Evolutionary conservation across 2,113 vertebrate species (phyloP).

Genomic region (Daphoenositta chrysoptera): DNA sequence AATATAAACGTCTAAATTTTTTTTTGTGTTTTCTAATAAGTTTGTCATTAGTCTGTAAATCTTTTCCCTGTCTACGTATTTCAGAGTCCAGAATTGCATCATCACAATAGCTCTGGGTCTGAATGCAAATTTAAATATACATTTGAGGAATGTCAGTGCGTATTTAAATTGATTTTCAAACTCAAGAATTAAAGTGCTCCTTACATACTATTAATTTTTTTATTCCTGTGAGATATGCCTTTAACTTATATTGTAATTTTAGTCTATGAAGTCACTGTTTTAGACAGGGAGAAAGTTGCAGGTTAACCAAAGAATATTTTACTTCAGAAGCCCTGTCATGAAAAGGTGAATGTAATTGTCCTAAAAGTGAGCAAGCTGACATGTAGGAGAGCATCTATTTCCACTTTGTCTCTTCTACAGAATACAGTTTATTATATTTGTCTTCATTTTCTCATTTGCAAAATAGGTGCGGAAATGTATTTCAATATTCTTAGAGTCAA

Average conservation of each 20-base stretch:
- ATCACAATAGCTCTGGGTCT: background rate
- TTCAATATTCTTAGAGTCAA: background rate
- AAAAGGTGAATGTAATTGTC: background rate
- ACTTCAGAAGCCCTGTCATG: background rate
- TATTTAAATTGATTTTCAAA: background rate
- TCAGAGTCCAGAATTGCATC: background rate
- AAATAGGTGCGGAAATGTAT: background rate
- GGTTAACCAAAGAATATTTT: background rate
- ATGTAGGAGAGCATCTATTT: background rate
- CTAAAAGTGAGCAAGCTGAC: background rate
- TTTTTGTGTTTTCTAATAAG: background rate
- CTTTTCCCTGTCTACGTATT: background rate
- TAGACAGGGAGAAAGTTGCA: background rate
- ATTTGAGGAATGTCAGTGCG: background rate
- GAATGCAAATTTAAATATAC: background rate
- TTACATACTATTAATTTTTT: background rate
- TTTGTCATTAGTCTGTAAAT: background rate
- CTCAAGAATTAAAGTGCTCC: background rate
- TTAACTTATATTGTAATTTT: background rate
- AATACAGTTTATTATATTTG: background rate
- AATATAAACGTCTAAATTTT: background rate
- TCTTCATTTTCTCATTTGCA: background rate
- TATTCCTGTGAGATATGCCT: background rate
- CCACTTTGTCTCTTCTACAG: background rate
- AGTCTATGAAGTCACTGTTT: background rate